These are phyloP conservation scores for Neoseiulus cucumeris DNA, from an alignment of 1,140 invertebrate genomes.

Conservation along the genomic window DNA sequence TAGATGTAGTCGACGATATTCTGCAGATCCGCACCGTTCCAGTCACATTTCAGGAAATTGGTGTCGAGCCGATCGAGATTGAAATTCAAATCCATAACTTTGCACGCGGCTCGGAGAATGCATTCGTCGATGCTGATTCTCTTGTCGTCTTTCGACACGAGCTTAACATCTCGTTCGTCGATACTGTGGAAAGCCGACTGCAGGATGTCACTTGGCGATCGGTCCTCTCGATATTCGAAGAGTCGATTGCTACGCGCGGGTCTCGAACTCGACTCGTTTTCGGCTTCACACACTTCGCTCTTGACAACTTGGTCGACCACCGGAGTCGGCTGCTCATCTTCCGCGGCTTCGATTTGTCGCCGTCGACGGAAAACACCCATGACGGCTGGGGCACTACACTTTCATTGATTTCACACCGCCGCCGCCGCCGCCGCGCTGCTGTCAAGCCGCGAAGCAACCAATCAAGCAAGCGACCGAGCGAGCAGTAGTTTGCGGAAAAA, in stretches of 20 bases:
- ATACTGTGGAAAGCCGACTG: conserved; percentile 4
- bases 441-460: no score
- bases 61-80: not conserved
- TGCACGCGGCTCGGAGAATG: not conserved
- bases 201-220: conserved; percentile 1
- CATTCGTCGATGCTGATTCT: conserved; percentile 4
- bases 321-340: not conserved
- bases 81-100: conserved; percentile 4
- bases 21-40: conserved; percentile 7
- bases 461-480: no score
- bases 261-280: not conserved
- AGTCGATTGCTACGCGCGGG: not conserved
- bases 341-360: not conserved
- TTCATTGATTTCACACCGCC: no score
- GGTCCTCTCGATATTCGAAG: conserved; percentile 6
- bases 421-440: no score
- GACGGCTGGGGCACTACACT: no score
- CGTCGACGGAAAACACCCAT: conserved; percentile 1
- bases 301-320: conserved; percentile 1
- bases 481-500: no score
- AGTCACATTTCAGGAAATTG: not conserved
- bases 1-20: conserved; percentile 10
- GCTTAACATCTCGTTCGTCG: not conserved
- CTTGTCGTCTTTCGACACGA: conserved; percentile 8
- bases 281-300: not conserved